phyloP scores from a whole-genome alignment of 2,888 invertebrate genomes.

The Euplexia lucipara region DNA sequence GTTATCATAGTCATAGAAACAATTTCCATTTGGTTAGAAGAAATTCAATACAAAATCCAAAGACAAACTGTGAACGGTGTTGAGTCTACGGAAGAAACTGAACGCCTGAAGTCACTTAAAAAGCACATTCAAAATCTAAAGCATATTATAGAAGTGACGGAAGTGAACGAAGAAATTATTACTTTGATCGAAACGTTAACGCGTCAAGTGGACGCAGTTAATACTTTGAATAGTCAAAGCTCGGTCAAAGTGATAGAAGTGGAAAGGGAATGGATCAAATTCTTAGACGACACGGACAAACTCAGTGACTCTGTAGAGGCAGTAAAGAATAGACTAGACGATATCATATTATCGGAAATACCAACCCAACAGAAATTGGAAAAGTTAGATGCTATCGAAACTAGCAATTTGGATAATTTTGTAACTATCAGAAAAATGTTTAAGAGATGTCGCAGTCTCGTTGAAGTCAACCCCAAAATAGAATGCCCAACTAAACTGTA shows the following conservation, averaged over 20 bases:
- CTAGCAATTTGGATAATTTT: constrained; percentile 92
- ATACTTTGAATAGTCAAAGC: constrained; percentile 90
- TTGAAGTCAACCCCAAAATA: constrained; percentile 93
- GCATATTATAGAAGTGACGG: constrained; percentile 92
- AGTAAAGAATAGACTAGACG: constrained; percentile 89
- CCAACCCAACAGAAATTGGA: constrained; percentile 93
- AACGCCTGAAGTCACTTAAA: constrained; percentile 83
- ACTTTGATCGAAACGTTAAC: constrained; percentile 92
- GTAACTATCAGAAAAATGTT: constrained; percentile 92
- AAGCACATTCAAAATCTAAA: constrained; percentile 91
- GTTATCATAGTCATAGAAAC: constrained; percentile 95
- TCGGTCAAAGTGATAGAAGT: constrained; percentile 88
- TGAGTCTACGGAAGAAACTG: constrained; percentile 74
- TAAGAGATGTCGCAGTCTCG: constrained; percentile 91
- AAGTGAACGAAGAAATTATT: constrained; percentile 92
- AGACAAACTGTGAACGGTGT: constrained; percentile 76
- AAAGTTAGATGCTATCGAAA: constrained; percentile 93
- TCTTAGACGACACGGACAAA: constrained; percentile 92
- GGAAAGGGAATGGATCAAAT: constrained; percentile 93
- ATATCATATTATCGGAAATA: constrained; percentile 91
- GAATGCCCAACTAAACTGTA: constrained; percentile 93
- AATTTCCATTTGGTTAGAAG: constrained; percentile 96
- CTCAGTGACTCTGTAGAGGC: constrained; percentile 89
- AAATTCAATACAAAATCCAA: constrained; percentile 95
- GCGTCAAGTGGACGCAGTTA: constrained; percentile 93